Percentiles rank a stretch among this genome's conserved stretches.
Evolutionary conservation across 2,797 vertebrate species (phyloP).

Genomic region (Gymnothorax reevesii): DNA sequence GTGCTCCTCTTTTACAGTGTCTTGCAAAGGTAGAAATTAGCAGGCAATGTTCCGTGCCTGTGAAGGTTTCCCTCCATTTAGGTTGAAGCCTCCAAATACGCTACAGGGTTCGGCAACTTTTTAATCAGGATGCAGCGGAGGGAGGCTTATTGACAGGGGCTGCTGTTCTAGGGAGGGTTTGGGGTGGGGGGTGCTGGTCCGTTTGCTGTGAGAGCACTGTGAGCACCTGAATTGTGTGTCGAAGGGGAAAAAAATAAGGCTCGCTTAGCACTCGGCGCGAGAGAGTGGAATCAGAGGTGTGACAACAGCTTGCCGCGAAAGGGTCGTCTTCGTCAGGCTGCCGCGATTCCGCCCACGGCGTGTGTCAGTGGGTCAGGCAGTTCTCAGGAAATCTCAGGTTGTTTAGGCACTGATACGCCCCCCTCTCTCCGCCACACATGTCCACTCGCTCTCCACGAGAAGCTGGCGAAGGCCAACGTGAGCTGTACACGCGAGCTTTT

Average conservation of each 20-base stretch:
- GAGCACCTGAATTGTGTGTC: slow-evolving; percentile 56
- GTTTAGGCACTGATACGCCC: neutral
- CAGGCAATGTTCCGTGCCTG: slow-evolving; percentile 49
- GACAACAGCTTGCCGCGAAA: neutral
- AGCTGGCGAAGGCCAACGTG: neutral
- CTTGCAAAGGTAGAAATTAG: slow-evolving; percentile 47
- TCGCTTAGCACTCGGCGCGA: slow-evolving; percentile 43
- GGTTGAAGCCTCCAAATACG: slow-evolving; percentile 43
- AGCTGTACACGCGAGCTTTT: neutral
- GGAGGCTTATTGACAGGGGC: neutral
- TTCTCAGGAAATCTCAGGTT: neutral
- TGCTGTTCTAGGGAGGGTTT: neutral
- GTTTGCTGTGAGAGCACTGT: slow-evolving; percentile 32
- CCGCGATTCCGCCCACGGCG: neutral
- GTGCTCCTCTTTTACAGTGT: slow-evolving; percentile 44
- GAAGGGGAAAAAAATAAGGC: slow-evolving; percentile 56
- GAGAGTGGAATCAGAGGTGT: slow-evolving; percentile 37
- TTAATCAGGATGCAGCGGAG: neutral
- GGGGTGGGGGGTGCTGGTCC: neutral
- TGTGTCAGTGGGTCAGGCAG: neutral
- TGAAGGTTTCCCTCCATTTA: slow-evolving; percentile 49
- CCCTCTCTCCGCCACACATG: neutral
- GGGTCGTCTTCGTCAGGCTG: slow-evolving; percentile 34
- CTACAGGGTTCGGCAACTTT: slow-evolving; percentile 14
- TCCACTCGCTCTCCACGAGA: neutral